phyloP scores from a whole-genome alignment of 2,113 vertebrate genomes.

The Morone chrysops region DNA sequence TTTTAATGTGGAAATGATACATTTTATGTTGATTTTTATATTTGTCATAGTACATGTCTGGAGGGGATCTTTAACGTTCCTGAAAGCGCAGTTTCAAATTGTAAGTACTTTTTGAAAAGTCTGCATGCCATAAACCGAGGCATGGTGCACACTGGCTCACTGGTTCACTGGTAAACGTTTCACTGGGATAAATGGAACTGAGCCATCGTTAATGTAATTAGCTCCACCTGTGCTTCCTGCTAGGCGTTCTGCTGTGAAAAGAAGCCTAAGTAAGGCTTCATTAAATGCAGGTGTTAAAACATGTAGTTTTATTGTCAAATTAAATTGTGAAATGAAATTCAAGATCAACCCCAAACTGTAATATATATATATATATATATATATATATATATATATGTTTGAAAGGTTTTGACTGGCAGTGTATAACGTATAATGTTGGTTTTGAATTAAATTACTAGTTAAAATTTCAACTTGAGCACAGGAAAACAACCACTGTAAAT shows the following conservation, averaged over 20 bases:
- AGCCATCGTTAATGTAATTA: neutral
- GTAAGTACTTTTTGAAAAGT: neutral
- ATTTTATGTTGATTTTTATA: no score
- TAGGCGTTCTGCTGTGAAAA: neutral
- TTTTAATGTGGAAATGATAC: no score
- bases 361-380: neutral
- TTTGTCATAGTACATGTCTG: no score
- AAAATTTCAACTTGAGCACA: neutral
- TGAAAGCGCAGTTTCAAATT: neutral
- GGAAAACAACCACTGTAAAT: slow-evolving; percentile 12
- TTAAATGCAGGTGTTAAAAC: neutral
- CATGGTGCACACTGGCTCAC: neutral
- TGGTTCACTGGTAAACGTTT: neutral
- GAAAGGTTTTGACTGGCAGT: slow-evolving; percentile 25
- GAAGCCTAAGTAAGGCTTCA: neutral
- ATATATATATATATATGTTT: neutral
- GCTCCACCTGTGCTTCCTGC: neutral
- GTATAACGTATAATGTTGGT: slow-evolving; percentile 15
- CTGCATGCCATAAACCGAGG: neutral
- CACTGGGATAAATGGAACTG: neutral
- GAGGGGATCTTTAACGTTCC: neutral
- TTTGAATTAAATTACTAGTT: neutral
- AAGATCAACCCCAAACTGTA: neutral
- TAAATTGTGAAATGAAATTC: neutral
- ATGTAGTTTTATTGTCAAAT: neutral